These are phyloP conservation scores for Phoronis australis DNA, from an alignment of 2,888 invertebrate genomes.

Conservation along the genomic window DNA sequence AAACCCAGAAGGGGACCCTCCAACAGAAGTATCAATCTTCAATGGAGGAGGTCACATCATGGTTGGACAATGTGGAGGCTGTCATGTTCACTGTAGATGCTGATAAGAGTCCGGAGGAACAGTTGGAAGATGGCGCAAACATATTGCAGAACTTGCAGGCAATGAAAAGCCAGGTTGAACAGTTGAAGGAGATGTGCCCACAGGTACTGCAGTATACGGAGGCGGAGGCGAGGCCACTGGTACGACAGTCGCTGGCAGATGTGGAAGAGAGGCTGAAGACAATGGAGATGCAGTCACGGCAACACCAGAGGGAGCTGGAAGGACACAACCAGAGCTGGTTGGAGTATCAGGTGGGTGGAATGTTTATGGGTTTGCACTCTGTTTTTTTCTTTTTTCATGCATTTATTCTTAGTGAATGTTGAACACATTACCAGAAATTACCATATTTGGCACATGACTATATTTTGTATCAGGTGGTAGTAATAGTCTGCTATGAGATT, in stretches of 20 bases:
- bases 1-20: too few species aligned
- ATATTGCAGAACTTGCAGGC: conserved; percentile 38
- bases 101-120: conserved; percentile 27
- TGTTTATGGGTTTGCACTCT: too few species aligned
- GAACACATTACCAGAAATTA: too few species aligned
- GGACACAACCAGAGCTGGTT: conserved; percentile 26
- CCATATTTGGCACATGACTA: too few species aligned
- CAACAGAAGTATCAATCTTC: too few species aligned
- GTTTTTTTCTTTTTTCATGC: too few species aligned
- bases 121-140: conserved; percentile 36
- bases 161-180: conserved; percentile 52
- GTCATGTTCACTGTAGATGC: conserved; percentile 27
- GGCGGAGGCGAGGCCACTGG: conserved; percentile 28
- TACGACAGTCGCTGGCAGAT: conserved; percentile 28
- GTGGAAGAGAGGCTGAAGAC: conserved; percentile 29
- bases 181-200: conserved; percentile 29
- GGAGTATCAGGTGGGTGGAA: conserved; percentile 33
- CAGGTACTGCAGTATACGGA: conserved; percentile 26
- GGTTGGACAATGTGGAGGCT: conserved; percentile 42
- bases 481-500: too few species aligned
- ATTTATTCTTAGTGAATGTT: too few species aligned
- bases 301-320: conserved; percentile 28
- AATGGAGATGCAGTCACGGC: conserved; percentile 30
- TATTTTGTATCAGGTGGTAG: too few species aligned
- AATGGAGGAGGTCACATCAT: too few species aligned